Evolutionary conservation across 2,113 vertebrate genomes (phyloP), one percentile per base, ranked within the genome.

Genomic region (Ailuropoda melanoleuca): DNA sequence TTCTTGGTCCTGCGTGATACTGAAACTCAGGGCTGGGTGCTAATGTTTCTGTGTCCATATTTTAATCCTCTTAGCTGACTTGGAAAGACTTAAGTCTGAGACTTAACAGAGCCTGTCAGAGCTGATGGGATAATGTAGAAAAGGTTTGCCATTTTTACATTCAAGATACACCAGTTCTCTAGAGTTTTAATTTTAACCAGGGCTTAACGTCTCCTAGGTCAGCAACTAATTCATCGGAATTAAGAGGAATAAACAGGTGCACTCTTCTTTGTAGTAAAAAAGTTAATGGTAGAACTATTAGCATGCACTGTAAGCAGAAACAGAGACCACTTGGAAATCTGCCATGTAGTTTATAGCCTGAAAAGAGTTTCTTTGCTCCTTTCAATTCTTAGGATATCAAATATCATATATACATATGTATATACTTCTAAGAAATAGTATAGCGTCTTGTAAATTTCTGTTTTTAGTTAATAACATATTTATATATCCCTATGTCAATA

Each of bases 31-130:
- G 56, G 9, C 86, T 95, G 75, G 70, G 55, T 80, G 93, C 48
- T 93, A 98, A 96, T 64, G 21, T 89, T 92, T 93, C 83, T 95
- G 46, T 83, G 55, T 87, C 48, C 66, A 1, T 83, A 58, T 83
- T 97, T 96, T 93, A 97, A 95, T 95, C 87, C 87, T 92, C 60
- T 96, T 93, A 96, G 78, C 88, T 83, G 74, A 92, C 64, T 93
- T 77, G 90, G 93, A 91, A 92, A 93, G 82, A 81, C 31, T 95
- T 96, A 89, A 92, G 31, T 82, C 90, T 98, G 97, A 95, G 89
- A 48, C 86, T 93, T 90, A 55, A n/a, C 92, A 97, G 93, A 97
- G 55, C 66, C 80, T 97, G 66, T 92, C 93, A 88, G 86, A 82
- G 64, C 56, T 95, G 95, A 96, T 90, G 93, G 84, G 89, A 50